A percentile compares a stretch with the other conserved stretches of the same genome.
phyloP scores from a whole-genome alignment of 2,888 invertebrate species.

The Balanococcus diminutus region DNA sequence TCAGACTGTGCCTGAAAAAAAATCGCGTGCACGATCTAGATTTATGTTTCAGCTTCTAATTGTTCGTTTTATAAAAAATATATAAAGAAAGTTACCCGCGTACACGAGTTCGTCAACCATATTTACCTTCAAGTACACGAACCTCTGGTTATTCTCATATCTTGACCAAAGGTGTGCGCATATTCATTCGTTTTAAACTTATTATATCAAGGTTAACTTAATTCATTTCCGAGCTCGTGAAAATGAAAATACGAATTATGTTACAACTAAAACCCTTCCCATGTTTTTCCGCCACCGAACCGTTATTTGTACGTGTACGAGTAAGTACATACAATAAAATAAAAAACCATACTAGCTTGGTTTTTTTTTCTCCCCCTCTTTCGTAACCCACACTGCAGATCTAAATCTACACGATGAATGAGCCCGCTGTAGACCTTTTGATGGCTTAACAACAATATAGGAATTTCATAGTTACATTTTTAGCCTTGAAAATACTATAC shows the following conservation, averaged over 20 bases:
- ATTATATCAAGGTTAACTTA: conserved; percentile 31
- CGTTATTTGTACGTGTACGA: no score
- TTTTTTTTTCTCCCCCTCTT: neutral
- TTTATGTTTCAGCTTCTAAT: neutral
- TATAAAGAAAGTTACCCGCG: neutral
- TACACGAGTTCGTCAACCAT: conserved; percentile 10
- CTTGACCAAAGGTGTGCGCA: neutral
- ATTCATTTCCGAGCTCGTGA: conserved; percentile 18
- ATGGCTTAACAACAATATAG: neutral
- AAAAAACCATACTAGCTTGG: neutral
- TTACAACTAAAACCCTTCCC: neutral
- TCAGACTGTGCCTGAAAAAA: no score
- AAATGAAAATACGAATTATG: neutral
- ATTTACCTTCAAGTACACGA: conserved; percentile 12
- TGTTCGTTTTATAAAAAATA: neutral
- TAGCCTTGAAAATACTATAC: neutral
- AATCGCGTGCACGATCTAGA: conserved; percentile 37
- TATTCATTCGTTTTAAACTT: neutral
- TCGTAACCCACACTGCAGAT: neutral
- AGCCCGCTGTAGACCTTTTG: neutral
- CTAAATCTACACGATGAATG: neutral
- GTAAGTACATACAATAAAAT: neutral
- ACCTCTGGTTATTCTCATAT: neutral
- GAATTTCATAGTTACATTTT: neutral
- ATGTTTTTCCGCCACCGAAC: neutral